Evolutionary conservation across 1,140 invertebrate species (phyloP), one percentile per base, ranked within the genome.

Genomic region (Micrasema minimum): DNA sequence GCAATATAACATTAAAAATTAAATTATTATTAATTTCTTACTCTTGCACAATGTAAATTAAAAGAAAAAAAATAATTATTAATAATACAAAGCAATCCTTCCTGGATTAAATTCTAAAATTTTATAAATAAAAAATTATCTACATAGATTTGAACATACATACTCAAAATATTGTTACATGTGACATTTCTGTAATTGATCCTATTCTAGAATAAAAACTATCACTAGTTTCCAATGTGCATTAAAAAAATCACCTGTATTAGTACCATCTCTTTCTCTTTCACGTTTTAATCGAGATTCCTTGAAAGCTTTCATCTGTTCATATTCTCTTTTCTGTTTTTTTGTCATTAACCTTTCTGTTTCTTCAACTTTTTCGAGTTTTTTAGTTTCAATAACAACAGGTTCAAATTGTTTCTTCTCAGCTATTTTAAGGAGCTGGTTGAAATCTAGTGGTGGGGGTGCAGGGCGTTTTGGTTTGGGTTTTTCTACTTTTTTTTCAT

Each of bases 361-460:
- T 71, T 91, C 91, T 48, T 89, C 86, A 55, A 80, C 78, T 71
- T 78, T 80, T 75, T 85, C 84, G 18, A 80, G 78, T 78, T 89
- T 89, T 72, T 90, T 89, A 48, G 87, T 83, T 76, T 90, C 88
- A 38, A 85, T 79, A 11, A 89, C 78, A 35, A 94, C 81, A 0
- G 93, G 92, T 80, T 94, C 92, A 79, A 88, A 86, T 74, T 94
- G 92, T 78, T 96, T 95, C 78, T 93, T 87, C 73, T 92, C 90
- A 6, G 93, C 94, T 12, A 96, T 79, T 80, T 93, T 92, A 0
- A 96, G 77, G 16, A 96, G 76, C 48, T 91, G 86, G 72, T 86
- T 81, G 77, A 93, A 95, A 80, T 92, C 89, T 78, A 93, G 87
- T 12, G 89, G 88, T 1, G 92, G 92, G 31, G 92, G 91, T 4